Conservation (phyloP, 2,888 invertebrate species). For the Drosophila borealis region DNA sequence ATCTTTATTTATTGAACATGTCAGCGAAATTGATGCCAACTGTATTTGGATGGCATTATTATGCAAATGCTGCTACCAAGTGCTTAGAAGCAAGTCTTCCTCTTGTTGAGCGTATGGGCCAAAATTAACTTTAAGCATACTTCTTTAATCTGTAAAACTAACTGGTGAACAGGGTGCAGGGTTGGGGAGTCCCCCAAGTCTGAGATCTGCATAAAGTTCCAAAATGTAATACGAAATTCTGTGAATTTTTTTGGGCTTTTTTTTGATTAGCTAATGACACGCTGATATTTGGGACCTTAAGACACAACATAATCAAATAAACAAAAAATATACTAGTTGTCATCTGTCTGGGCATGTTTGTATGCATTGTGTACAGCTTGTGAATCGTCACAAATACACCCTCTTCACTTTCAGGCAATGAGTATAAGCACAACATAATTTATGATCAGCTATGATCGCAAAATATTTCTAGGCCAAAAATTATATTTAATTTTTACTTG, state of each 20-base stretch:
- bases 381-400: too few relatives aligned
- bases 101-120: not conserved
- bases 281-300: too few relatives aligned
- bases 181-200: not conserved
- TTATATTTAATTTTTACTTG: not conserved
- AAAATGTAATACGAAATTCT: not conserved
- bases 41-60: slow-evolving; percentile 32
- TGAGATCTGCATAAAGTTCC: not conserved
- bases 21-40: slow-evolving; percentile 37
- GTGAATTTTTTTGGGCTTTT: too few relatives aligned
- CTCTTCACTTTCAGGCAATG: too few relatives aligned
- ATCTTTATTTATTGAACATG: slow-evolving; percentile 44
- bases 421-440: not conserved
- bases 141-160: not conserved
- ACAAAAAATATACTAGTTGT: too few relatives aligned
- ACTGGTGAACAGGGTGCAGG: not conserved
- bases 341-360: too few relatives aligned
- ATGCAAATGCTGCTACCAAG: slow-evolving; percentile 39
- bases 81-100: slow-evolving; percentile 15
- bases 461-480: slow-evolving; percentile 15
- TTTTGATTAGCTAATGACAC: too few relatives aligned
- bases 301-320: too few relatives aligned
- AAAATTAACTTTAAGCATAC: not conserved
- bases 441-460: slow-evolving; percentile 4
- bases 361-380: too few relatives aligned